These are phyloP conservation scores for Agriopis leucophaearia DNA, from an alignment of 2,888 invertebrate species.

Conservation along the genomic window DNA sequence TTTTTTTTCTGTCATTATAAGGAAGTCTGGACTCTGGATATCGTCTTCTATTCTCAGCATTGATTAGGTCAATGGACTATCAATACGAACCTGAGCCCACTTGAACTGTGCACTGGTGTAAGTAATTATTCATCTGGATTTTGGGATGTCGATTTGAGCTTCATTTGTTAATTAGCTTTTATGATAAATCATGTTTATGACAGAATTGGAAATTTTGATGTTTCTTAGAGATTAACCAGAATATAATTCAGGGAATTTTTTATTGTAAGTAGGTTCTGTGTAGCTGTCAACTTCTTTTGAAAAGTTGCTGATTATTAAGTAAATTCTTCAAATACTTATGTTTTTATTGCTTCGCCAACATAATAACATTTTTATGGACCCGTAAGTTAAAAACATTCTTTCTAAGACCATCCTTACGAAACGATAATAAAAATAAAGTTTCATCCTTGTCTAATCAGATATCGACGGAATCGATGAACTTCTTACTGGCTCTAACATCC, in stretches of 20 bases:
- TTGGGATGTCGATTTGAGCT: slow-evolving; percentile 22
- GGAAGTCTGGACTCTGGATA: slow-evolving; percentile 28
- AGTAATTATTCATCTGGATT: slow-evolving; percentile 31
- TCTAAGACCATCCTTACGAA: not conserved
- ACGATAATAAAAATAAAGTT: slow-evolving; percentile 20
- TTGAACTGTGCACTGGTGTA: slow-evolving; percentile 38
- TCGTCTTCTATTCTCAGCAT: slow-evolving; percentile 39
- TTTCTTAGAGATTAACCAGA: not conserved
- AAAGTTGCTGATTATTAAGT: too few species aligned
- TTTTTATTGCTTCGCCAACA: not conserved
- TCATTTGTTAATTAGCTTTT: slow-evolving; percentile 1
- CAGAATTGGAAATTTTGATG: not conserved
- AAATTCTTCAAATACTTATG: not conserved
- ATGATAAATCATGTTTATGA: not conserved
- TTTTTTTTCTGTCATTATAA: slow-evolving; percentile 8
- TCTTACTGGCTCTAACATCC: slow-evolving; percentile 45
- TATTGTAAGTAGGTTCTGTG: not conserved
- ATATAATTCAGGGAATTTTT: not conserved
- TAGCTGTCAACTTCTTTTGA: not conserved
- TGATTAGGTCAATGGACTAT: slow-evolving; percentile 40
- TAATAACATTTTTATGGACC: not conserved
- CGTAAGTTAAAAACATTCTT: slow-evolving; percentile 2
- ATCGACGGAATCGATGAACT: slow-evolving; percentile 50
- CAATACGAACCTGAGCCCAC: slow-evolving; percentile 37
- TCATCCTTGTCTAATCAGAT: slow-evolving; percentile 38